Percentiles rank a stretch among this genome's conserved stretches.
phyloP scores from a whole-genome alignment of 1,140 invertebrate genomes.

The Steinernema khuongi region DNA sequence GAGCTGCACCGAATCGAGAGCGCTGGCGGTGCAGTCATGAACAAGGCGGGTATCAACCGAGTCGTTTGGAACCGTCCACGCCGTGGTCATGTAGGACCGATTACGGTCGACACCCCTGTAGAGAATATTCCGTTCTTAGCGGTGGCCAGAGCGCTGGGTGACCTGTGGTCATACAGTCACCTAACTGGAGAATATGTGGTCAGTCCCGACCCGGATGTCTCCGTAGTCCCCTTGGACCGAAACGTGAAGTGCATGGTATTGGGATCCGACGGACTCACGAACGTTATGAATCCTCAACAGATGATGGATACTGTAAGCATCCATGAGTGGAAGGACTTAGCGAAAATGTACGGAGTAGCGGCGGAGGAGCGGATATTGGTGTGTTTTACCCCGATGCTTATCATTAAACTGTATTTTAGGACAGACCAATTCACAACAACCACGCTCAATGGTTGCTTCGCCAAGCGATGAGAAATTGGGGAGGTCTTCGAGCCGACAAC shows the following conservation, averaged over 20 bases:
- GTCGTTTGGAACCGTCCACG: conserved; percentile 92
- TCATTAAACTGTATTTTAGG: conserved; percentile 10
- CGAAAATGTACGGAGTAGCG: conserved; percentile 48
- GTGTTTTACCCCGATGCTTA: conserved; percentile 3
- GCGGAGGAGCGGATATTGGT: conserved; percentile 5
- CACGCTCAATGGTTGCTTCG: conserved; percentile 28
- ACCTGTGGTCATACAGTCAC: conserved; percentile 93
- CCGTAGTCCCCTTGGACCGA: conserved; percentile 77
- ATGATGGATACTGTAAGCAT: conserved; percentile 76
- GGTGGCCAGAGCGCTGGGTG: conserved; percentile 85
- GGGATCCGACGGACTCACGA: conserved; percentile 92
- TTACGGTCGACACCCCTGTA: conserved; percentile 74
- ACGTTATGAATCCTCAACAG: conserved; percentile 77
- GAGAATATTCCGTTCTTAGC: conserved; percentile 94
- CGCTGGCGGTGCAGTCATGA: conserved; percentile 49
- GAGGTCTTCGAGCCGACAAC: conserved; percentile 40
- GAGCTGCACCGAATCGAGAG: conserved; percentile 79
- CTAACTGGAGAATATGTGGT: conserved; percentile 82
- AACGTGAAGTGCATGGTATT: conserved; percentile 78
- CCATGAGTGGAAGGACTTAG: conserved; percentile 41
- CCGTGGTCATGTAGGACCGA: conserved; percentile 68
- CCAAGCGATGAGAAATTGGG: conserved; percentile 34
- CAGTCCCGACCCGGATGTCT: conserved; percentile 91
- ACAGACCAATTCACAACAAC: conserved; percentile 24
- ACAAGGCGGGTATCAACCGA: conserved; percentile 83